Evolutionary conservation across 2,113 vertebrate species (phyloP), one percentile per base, ranked within the genome.

Genomic region (Limanda limanda): DNA sequence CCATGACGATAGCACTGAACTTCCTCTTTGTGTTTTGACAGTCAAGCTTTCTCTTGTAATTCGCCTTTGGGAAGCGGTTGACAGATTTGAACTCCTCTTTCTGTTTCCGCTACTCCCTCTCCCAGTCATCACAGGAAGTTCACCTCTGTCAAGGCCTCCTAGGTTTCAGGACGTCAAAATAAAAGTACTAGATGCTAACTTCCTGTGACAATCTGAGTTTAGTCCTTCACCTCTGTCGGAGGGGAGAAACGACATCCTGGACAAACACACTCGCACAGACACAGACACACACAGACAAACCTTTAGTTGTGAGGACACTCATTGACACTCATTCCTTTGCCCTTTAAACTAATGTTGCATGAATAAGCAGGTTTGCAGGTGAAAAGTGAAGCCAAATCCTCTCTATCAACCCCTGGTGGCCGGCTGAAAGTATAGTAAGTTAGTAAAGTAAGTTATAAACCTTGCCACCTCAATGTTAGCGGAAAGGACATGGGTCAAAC

Each of bases 151-250:
- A 81, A 79, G 86, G 83, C 68, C 74, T 74, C 55, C 15, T 24
- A 62, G 54, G 12, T 63, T 57, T 60, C 4, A 62, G 37, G 59
- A 80, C 6, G 6, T 79, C 76, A 88, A 83, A 91, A 83, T 88
- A 85, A 89, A 74, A 85, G 71, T 56, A 54, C 0, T 42, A n/a
- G 35, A 61, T 56, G 66, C 2, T 57, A 71, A 87, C 68, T 60
- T 80, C 67, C 63, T 76, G 76, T 84, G 76, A 80, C 68, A 86
- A 67, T 83, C 70, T 68, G 60, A 85, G 63, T 57, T 71, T 11
- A 10, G 82, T 37, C 74, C 79, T 83, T 81, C 65, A 88, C 75
- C 71, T 68, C 66, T 73, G 65, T 52, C 18, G 18, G 21, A 54
- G 23, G 61, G 37, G 37, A 64, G 56, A 74, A 69, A 76, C 1